Percentiles rank a stretch among this genome's conserved stretches.
Evolutionary conservation across 2,888 invertebrate genomes (phyloP).

Genomic region (Isotomurus palustris): DNA sequence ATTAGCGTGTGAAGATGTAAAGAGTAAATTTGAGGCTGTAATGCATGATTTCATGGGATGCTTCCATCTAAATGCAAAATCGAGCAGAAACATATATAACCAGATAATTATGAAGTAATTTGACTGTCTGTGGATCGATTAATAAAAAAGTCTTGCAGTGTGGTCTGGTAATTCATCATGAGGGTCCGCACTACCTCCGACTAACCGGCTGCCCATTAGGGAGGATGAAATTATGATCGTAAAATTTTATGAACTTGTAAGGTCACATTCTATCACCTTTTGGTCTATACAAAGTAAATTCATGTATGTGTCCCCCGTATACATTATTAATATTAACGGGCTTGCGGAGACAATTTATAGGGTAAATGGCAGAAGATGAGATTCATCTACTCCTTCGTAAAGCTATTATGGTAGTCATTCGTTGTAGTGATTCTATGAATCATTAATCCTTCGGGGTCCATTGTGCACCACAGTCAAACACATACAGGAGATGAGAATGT

Average conservation of each 20-base stretch:
- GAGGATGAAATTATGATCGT: conserved; percentile 44
- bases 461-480: too few relatives aligned
- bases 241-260: conserved; percentile 45
- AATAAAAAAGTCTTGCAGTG: conserved; percentile 5
- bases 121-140: conserved; percentile 10
- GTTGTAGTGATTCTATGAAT: too few relatives aligned
- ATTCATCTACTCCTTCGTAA: too few relatives aligned
- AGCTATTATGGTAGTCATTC: too few relatives aligned
- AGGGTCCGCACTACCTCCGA: neutral
- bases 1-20: conserved; percentile 2
- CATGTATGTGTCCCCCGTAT: too few relatives aligned
- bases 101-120: conserved; percentile 13
- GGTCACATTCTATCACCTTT: conserved; percentile 27
- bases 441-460: too few relatives aligned
- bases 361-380: too few relatives aligned
- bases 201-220: conserved; percentile 1
- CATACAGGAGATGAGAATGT: too few relatives aligned
- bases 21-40: conserved; percentile 3
- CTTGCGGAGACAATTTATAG: too few relatives aligned
- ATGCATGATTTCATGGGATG: conserved; percentile 7
- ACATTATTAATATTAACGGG: too few relatives aligned
- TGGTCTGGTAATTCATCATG: conserved; percentile 8
- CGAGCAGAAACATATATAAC: conserved; percentile 5
- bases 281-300: too few relatives aligned
- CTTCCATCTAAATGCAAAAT: neutral